Evolutionary conservation across 1,140 invertebrate species (phyloP).

Genomic region (Tetragonula clypearis): DNA sequence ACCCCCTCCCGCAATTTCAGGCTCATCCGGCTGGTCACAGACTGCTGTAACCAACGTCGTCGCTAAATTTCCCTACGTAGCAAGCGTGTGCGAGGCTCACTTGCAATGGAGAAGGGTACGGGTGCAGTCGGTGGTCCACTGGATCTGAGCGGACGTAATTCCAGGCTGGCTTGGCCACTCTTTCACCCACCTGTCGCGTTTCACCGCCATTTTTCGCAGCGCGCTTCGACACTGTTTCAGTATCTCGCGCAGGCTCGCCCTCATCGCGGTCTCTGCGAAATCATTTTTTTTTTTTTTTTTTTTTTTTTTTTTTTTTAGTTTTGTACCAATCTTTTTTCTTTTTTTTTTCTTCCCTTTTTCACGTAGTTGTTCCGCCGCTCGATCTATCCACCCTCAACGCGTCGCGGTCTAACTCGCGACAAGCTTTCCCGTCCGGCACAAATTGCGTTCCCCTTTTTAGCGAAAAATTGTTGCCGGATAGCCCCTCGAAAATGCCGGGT

Average conservation of each 20-base stretch:
- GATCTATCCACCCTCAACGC: too few relatives aligned
- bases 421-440: conserved; percentile 12
- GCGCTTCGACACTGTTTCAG: conserved; percentile 84
- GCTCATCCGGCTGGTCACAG: neutral
- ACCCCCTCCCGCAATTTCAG: neutral
- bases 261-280: conserved; percentile 84
- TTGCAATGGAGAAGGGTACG: conserved; percentile 86
- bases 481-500: neutral
- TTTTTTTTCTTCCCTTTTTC: neutral
- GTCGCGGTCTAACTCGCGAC: neutral
- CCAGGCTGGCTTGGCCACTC: conserved; percentile 88
- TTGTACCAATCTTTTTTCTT: neutral
- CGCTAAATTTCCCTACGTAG: conserved; percentile 46
- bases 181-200: conserved; percentile 89
- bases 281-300: conserved; percentile 25
- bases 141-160: conserved; percentile 89
- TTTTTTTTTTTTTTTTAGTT: conserved; percentile 6
- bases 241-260: conserved; percentile 81
- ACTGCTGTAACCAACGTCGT: conserved; percentile 42
- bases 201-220: conserved; percentile 85
- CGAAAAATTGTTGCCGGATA: conserved; percentile 27
- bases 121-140: conserved; percentile 90
- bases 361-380: neutral
- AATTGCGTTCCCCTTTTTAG: conserved; percentile 25
- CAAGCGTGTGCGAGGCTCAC: conserved; percentile 61